These are phyloP conservation scores for Aeoliscus strigatus DNA, from an alignment of 2,797 vertebrate genomes.

Conservation along the genomic window DNA sequence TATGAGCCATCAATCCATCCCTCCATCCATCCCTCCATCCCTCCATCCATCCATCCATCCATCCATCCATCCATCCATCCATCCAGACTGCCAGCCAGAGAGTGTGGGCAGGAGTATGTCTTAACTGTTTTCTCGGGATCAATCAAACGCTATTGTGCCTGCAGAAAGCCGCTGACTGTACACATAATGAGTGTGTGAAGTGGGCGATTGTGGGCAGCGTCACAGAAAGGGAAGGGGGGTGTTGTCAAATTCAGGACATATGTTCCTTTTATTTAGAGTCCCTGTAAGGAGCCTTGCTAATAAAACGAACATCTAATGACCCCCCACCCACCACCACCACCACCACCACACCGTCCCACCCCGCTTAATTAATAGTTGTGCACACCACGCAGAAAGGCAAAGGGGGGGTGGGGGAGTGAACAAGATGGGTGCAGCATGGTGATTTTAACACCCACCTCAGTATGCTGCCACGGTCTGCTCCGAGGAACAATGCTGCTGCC, in stretches of 20 bases:
- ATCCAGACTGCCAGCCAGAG: constrained; percentile 29
- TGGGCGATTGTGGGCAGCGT: constrained; percentile 60
- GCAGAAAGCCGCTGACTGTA: constrained; percentile 72
- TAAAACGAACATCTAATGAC: constrained; percentile 79
- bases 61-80: no score
- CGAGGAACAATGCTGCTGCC: constrained; percentile 61
- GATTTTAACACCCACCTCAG: constrained; percentile 40
- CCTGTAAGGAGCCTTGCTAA: constrained; percentile 70
- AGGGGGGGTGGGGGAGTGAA: constrained; percentile 23
- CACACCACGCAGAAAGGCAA: constrained; percentile 62
- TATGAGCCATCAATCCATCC: no score
- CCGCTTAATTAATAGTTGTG: constrained; percentile 72
- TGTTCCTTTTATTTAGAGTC: constrained; percentile 77
- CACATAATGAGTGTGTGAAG: constrained; percentile 66
- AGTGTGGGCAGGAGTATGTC: constrained; percentile 46
- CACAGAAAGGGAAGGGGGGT: constrained; percentile 24
- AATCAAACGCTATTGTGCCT: constrained; percentile 67
- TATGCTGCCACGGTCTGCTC: constrained; percentile 41
- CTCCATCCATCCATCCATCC: no score
- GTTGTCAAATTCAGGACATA: constrained; percentile 73
- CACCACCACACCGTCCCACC: no score
- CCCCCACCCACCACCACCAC: no score
- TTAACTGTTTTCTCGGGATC: constrained; percentile 64
- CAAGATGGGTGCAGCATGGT: constrained; percentile 27
- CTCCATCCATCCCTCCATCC: no score